Evolutionary conservation across 1,140 invertebrate species (phyloP).

Genomic region (Eueides isabella): DNA sequence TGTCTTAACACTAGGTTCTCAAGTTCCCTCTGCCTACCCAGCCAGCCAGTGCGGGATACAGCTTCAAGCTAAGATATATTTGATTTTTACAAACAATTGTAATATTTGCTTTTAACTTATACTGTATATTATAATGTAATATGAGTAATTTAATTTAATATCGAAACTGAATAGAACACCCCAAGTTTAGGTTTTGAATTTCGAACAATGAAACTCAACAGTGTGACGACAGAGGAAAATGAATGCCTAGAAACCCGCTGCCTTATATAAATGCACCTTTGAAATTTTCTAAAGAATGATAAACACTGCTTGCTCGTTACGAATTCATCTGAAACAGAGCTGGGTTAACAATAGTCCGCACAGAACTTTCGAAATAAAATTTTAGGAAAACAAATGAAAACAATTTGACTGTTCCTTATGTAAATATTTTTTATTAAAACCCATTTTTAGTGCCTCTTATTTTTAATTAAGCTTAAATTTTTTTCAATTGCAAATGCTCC

Average conservation of each 20-base stretch:
- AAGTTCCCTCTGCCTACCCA: too few relatives aligned
- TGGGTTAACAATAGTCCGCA: constrained; percentile 21
- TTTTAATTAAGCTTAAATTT: too few relatives aligned
- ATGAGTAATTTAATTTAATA: background rate
- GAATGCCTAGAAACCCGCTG: constrained; percentile 22
- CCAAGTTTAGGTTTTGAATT: constrained; percentile 20
- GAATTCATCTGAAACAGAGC: constrained; percentile 26
- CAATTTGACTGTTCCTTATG: background rate
- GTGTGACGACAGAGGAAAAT: constrained; percentile 24
- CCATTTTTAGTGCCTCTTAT: too few relatives aligned
- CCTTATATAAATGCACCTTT: constrained; percentile 31
- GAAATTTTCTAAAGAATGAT: constrained; percentile 30
- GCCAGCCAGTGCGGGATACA: too few relatives aligned
- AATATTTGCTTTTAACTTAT: too few relatives aligned
- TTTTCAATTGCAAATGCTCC: too few relatives aligned
- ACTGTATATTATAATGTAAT: background rate
- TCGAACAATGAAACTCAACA: constrained; percentile 25
- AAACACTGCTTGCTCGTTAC: constrained; percentile 23
- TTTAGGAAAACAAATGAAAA: constrained; percentile 9
- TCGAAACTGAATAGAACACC: background rate
- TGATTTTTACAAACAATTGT: too few relatives aligned
- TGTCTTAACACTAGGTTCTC: too few relatives aligned
- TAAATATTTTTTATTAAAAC: background rate
- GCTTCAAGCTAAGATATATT: too few relatives aligned
- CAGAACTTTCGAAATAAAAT: constrained; percentile 19